Evolutionary conservation across 2,888 invertebrate species (phyloP), one percentile per base, ranked within the genome.

Genomic region (Agrypnus murinus): DNA sequence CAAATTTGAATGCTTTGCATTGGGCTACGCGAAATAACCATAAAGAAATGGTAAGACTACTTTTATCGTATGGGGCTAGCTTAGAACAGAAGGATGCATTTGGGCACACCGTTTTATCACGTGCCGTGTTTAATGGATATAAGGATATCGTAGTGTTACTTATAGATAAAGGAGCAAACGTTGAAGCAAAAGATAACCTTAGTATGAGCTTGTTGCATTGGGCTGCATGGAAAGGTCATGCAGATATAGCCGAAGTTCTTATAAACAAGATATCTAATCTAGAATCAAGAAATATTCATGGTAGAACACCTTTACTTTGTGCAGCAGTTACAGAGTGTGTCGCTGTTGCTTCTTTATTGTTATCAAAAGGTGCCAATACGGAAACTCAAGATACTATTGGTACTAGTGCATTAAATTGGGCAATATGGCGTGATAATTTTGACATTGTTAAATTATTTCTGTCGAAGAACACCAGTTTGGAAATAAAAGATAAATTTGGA

Each of bases 151-250:
- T 25, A 3, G 5, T 3, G 5, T 25, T 25, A 25, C 25, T 25
- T 25, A 25, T 25, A 3, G 25, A 25, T 3, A 25, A 25, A 25
- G 25, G 25, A 25, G 94, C 95, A 5, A 89, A 93, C 82, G 91
- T 94, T 32, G 94, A 95, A 81, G 90, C 92, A 9, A 12, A n/a
- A 48, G 36, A 36, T 25, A 36, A 50, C n/a, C n/a, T n/a, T n/a
- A n/a, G n/a, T n/a, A n/a, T n/a, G n/a, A n/a, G n/a, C n/a, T n/a
- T n/a, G n/a, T n/a, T n/a, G n/a, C n/a, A n/a, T n/a, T 36, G 36
- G 36, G 36, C 36, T 7, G 36, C 36, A 36, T 9, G 9, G 7
- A 36, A 36, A 36, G 36, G 36, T 36, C 36, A 36, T 8, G 9
- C 7, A 8, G 36, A 36, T 36, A 9, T 36, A 9, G 7, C 9